These are phyloP conservation scores for Ammospiza caudacuta DNA, from an alignment of 2,113 vertebrate species.

Conservation along the genomic window DNA sequence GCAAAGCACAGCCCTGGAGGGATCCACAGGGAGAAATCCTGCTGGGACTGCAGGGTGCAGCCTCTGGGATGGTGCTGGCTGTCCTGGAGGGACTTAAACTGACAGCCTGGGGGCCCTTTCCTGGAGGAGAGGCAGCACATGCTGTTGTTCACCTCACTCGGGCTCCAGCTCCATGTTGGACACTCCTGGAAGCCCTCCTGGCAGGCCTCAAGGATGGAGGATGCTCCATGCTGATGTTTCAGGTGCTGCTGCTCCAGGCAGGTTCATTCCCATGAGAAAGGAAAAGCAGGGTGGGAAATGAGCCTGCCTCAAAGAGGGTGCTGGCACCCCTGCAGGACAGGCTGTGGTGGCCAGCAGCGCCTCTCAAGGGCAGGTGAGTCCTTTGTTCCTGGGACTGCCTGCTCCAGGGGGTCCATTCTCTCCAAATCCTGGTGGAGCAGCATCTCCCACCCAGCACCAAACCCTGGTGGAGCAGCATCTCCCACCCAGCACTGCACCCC, in stretches of 20 bases:
- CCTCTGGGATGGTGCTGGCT: background rate
- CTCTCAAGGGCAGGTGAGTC: background rate
- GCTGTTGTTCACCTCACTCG: accelerated
- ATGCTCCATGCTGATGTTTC: background rate
- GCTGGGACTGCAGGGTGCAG: background rate
- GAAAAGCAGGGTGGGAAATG: background rate
- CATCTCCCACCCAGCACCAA: too few relatives aligned
- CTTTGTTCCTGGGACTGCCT: accelerated
- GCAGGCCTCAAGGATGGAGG: background rate
- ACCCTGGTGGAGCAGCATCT: too few relatives aligned
- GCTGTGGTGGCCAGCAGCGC: background rate
- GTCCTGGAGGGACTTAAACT: background rate
- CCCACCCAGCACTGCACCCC: too few relatives aligned
- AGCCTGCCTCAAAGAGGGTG: background rate
- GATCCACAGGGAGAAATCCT: background rate
- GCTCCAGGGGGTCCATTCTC: background rate
- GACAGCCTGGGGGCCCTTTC: accelerated
- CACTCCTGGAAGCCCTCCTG: background rate
- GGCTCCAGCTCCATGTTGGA: accelerated
- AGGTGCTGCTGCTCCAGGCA: accelerated
- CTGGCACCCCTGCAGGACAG: accelerated
- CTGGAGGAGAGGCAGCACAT: background rate
- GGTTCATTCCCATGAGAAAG: background rate
- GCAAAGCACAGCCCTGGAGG: accelerated
- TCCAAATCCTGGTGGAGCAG: background rate